These are phyloP conservation scores for Temnothorax longispinosus DNA, from an alignment of 1,140 invertebrate species.

Conservation along the genomic window DNA sequence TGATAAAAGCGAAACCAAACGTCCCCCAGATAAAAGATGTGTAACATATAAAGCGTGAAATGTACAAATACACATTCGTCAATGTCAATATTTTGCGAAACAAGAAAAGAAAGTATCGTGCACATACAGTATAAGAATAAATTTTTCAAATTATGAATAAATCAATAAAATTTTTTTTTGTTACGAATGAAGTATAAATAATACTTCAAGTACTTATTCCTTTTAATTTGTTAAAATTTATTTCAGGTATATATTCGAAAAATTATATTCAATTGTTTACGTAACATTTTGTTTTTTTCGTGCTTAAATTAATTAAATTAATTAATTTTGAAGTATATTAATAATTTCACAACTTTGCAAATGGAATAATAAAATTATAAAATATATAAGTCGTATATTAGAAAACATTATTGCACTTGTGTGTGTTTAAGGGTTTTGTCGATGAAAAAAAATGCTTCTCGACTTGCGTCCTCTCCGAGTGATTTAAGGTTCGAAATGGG, in stretches of 20 bases:
- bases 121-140: neutral
- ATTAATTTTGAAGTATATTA: neutral
- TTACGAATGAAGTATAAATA: neutral
- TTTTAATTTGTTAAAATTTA: neutral
- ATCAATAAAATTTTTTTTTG: neutral
- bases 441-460: neutral
- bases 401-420: neutral
- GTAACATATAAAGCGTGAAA: neutral
- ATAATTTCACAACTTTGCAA: neutral
- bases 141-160: neutral
- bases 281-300: conserved; percentile 14
- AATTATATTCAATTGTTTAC: neutral
- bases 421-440: neutral
- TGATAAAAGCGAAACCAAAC: neutral
- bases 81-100: neutral
- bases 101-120: neutral
- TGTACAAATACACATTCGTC: neutral
- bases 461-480: neutral
- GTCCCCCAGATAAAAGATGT: neutral
- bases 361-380: neutral
- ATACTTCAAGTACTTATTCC: neutral
- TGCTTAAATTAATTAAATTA: neutral
- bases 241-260: neutral
- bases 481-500: neutral
- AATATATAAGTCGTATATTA: neutral